Evolutionary conservation across 2,113 vertebrate genomes (phyloP).

Genomic region (Chionomys nivalis): DNA sequence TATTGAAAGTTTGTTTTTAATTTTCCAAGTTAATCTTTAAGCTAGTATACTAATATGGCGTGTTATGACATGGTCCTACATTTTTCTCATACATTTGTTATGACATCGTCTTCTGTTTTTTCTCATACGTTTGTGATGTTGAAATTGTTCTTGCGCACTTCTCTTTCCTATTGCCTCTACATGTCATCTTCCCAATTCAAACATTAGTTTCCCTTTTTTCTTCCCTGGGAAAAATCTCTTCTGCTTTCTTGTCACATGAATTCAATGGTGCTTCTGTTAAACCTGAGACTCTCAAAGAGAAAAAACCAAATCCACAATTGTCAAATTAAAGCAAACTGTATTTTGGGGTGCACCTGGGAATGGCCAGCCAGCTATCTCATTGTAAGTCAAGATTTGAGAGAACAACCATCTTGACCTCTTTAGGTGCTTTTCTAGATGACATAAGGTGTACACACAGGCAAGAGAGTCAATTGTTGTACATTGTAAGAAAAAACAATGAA

Average conservation of each 20-base stretch:
- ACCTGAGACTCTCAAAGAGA: background rate
- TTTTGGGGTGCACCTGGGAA: background rate
- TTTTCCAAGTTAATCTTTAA: background rate
- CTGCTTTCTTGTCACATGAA: background rate
- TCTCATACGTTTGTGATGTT: background rate
- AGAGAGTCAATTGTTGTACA: background rate
- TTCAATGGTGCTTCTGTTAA: background rate
- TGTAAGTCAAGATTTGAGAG: background rate
- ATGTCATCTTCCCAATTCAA: background rate
- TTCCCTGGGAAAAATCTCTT: background rate
- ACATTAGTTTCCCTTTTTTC: background rate
- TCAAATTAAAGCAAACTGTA: background rate
- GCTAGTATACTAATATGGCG: background rate
- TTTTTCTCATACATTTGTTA: background rate
- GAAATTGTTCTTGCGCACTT: background rate
- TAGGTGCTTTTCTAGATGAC: background rate
- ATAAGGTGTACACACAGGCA: background rate
- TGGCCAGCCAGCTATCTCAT: background rate
- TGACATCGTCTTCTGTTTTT: background rate
- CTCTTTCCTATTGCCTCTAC: background rate
- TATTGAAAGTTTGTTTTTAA: background rate
- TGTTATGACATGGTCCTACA: background rate
- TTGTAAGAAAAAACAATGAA: background rate
- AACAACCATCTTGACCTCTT: background rate
- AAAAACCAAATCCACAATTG: background rate